phyloP scores from a whole-genome alignment of 2,113 vertebrate genomes.

The Neolamprologus caudopunctatus region DNA sequence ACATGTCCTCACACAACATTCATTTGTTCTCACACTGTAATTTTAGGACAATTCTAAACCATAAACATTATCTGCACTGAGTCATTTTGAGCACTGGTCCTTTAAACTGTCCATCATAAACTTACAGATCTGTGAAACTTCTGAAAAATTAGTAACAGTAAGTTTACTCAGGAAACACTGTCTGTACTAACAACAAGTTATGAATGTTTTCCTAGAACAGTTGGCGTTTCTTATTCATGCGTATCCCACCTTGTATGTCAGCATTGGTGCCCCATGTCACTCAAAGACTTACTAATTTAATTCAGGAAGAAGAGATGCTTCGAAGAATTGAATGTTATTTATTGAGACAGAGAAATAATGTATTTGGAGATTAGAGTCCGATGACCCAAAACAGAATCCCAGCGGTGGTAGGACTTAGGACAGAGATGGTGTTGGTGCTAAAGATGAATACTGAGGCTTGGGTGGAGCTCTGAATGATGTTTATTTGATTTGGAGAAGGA shows the following conservation, averaged over 20 bases:
- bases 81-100: neutral
- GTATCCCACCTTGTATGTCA: neutral
- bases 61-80: neutral
- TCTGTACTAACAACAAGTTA: neutral
- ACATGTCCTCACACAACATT: neutral
- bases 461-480: neutral
- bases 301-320: neutral
- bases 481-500: neutral
- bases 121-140: neutral
- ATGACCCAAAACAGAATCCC: neutral
- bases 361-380: neutral
- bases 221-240: fast-evolving
- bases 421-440: neutral
- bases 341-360: neutral
- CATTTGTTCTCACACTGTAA: neutral
- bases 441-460: neutral
- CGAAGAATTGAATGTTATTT: neutral
- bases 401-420: neutral
- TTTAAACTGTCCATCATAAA: neutral
- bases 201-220: neutral
- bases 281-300: neutral
- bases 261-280: neutral
- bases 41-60: neutral
- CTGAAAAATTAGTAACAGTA: neutral
- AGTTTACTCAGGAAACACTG: neutral